Base-by-base conservation (phyloP, 2,797 vertebrate species). In the Poeciliopsis paucimaculata region DNA sequence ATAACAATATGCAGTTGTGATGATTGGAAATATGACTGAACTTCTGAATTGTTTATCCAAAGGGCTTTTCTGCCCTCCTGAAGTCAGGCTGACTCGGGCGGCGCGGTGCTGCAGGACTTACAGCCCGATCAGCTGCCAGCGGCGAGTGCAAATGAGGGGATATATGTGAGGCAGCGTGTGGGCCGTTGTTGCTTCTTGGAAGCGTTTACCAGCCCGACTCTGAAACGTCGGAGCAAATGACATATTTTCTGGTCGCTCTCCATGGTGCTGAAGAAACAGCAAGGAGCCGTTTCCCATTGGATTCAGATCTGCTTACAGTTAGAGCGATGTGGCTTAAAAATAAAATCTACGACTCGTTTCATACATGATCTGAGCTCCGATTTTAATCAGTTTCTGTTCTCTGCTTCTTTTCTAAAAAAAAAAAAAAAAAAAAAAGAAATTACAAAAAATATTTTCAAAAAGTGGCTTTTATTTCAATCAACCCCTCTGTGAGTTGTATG, bases 251-350 rank as follows among this genome's bases (percentile, higher is more conserved):
- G 66, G 90, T 77, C 79, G 87, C 93, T 95, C 86, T 95, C 95
- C 92, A 9, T 92, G 94, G 95, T 95, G 87, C 95, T 96, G 94
- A 94, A 95, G 90, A 70, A 73, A 41, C 82, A 84, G 73, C 51
- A 73, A 74, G 64, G 77, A 77, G 57, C 70, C 46, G 82, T 82
- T 45, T 6, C 18, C 36, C 4, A 75, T 66, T 66, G 77, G 46
- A 79, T 45, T 28, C 64, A 26, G 15, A 11, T 68, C 64, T 41
- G 3, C 34, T 66, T 36, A 36, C 62, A 36, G 31, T 36, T 51
- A 10, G 20, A 51, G 7, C 4, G 46, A 49, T 18, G 47, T 49
- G 47, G 47, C 49, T 51, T 9, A 51, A 23, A 23, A 51, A 51
- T 23, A 51, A 51, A 51, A 51, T 23, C 49, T 23, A 23, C 20